Evolutionary conservation across 2,797 vertebrate species (phyloP).

Genomic region (Halcyon badia): DNA sequence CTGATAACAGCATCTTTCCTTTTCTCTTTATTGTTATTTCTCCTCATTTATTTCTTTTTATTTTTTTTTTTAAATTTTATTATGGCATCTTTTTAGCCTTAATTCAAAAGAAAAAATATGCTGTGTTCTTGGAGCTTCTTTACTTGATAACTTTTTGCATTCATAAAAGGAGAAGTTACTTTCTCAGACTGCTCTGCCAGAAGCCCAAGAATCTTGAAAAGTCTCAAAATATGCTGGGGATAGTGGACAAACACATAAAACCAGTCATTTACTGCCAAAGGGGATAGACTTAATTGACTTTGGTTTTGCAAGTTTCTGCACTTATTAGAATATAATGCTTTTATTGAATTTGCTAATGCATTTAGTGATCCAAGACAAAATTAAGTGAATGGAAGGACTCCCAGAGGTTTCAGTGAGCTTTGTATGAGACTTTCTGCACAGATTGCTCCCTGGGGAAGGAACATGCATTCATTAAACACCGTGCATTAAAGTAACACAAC

Average conservation of each 20-base stretch:
- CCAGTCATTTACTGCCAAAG: background rate
- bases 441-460: background rate
- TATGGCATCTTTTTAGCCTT: background rate
- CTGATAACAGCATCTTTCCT: background rate
- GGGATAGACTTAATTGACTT: background rate
- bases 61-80: background rate
- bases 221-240: background rate
- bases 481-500: slow-evolving; percentile 3
- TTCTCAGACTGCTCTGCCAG: background rate
- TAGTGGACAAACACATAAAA: background rate
- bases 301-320: background rate
- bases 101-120: background rate
- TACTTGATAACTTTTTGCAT: background rate
- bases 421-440: background rate
- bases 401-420: slow-evolving; percentile 20
- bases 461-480: background rate
- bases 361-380: slow-evolving; percentile 17
- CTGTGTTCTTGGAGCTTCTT: background rate
- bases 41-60: background rate
- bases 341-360: slow-evolving; percentile 2
- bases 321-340: background rate
- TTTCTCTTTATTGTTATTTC: background rate
- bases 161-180: background rate
- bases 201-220: background rate
- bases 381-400: slow-evolving; percentile 12